Conservation (phyloP, 2,888 invertebrate genomes). For the Cataglyphis cursor region DNA sequence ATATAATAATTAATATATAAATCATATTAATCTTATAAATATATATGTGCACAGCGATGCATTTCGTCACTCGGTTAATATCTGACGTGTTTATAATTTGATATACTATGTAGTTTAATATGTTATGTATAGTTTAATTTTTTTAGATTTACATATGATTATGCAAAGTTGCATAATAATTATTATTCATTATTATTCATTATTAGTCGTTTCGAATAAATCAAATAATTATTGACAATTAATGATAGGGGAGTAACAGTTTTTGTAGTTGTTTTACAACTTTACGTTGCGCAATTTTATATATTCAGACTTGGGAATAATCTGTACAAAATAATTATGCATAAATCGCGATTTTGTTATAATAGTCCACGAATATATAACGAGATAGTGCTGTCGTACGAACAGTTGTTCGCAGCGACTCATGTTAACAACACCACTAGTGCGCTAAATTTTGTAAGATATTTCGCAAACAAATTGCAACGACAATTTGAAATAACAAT, state of each 20-base stretch:
- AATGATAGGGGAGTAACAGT: no score
- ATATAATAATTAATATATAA: no score
- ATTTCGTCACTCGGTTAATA: background rate
- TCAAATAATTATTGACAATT: no score
- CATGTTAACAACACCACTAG: background rate
- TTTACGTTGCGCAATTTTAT: background rate
- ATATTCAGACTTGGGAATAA: background rate
- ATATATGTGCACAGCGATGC: background rate
- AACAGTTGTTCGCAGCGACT: background rate
- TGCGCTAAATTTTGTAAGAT: background rate
- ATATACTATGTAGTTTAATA: no score
- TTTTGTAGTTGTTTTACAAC: no score
- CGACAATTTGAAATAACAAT: background rate
- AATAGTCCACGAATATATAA: background rate
- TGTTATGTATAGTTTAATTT: no score
- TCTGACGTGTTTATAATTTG: background rate
- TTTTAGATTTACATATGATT: no score
- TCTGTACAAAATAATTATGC: background rate
- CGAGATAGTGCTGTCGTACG: no score
- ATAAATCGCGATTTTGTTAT: background rate
- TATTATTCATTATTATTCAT: no score
- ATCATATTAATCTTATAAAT: background rate
- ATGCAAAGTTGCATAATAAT: no score
- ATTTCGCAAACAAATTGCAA: background rate
- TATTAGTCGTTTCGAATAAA: no score